Evolutionary conservation across 1,140 invertebrate species (phyloP), one percentile per base, ranked within the genome.

Genomic region (Leptopilina boulardi): DNA sequence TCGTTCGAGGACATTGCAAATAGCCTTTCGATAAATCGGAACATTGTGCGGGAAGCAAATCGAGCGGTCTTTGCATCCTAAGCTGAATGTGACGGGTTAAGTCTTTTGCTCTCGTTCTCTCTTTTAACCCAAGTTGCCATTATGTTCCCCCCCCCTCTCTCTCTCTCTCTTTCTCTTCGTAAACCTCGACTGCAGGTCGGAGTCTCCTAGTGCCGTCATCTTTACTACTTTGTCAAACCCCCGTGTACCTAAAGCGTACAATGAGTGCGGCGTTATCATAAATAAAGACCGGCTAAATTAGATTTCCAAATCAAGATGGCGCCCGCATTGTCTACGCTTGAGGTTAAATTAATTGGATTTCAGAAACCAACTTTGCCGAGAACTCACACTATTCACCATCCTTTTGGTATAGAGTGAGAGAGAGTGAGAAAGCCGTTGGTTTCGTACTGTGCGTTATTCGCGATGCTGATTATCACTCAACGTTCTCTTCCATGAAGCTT

Each of bases 201-300:
- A 19, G 38, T 18, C 70, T 38, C 23, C 9, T 19, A 38, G 34
- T 42, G 74, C 78, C 76, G 75, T 85, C 84, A 84, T 87, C 85
- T 83, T 86, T 80, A 76, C 77, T 80, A 80, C 87, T 86, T 88
- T 88, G 85, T 87, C 84, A 82, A 81, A 82, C 78, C 78, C 80
- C 81, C n/a, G n/a, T 77, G 78, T 80, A 70, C 73, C 54, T 34
- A 71, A 73, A 59, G 66, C 38, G 44, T 74, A 85, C 87, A 87
- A 84, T 85, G 85, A 87, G 80, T 84, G 80, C 82, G 83, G 85
- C 85, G 85, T 88, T 87, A 88, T 88, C 84, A 88, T 88, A 88
- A 88, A 88, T 88, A 88, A 88, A 88, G 86, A 88, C 83, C 86
- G 82, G 85, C 81, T 87, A 88, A 88, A 88, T 88, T 88, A 88